Base-by-base conservation (phyloP, 2,888 invertebrate species). In the Cryptocheilus praepositus region DNA sequence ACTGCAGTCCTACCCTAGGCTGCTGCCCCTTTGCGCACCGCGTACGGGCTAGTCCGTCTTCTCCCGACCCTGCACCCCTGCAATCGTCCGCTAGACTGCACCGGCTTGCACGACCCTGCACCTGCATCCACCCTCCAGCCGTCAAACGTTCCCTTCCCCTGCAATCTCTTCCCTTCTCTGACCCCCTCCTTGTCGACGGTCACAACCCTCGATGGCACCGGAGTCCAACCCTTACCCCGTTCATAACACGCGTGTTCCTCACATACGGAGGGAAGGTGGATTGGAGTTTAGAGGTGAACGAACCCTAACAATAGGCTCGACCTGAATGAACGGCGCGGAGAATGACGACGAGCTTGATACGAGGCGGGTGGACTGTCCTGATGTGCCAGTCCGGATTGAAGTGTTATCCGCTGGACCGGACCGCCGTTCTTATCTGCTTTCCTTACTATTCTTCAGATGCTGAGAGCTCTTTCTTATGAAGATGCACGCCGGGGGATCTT, bases 271-370 rank as follows among this genome's bases (percentile, higher is more conserved):
- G 55, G 36, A 55, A 3, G 55, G 15, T 16, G 58, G 46, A 25
- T 46, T 3, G 52, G 46, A 8, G 16, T 56, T 15, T 25, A 18
- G 71, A 71, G 74, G 73, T 77, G 73, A 78, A 67, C 61, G 75
- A 74, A 76, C 73, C 69, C 64, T 70, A 62, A 77, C 79, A 77
- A 79, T 73, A 67, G 66, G 55, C 43, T 44, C 46, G 3, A 15
- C n/a, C 44, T 25, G 22, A 22, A 25, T 49, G 53, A 25, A 19
- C 16, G 49, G 16, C 1, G 49, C 3, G 16, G 49, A 49, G 49
- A 49, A 49, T 5, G n/a, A 11, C 36, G 49, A 13, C 18, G 25
- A 18, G 49, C 3, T 5, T 49, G 49, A 49, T 16, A n/a, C 18
- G 49, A 49, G 49, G n/a, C n/a, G 18, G 1, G 16, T 16, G 3